Evolutionary conservation across 2,113 vertebrate genomes (phyloP).

Genomic region (Callionymus lyra): DNA sequence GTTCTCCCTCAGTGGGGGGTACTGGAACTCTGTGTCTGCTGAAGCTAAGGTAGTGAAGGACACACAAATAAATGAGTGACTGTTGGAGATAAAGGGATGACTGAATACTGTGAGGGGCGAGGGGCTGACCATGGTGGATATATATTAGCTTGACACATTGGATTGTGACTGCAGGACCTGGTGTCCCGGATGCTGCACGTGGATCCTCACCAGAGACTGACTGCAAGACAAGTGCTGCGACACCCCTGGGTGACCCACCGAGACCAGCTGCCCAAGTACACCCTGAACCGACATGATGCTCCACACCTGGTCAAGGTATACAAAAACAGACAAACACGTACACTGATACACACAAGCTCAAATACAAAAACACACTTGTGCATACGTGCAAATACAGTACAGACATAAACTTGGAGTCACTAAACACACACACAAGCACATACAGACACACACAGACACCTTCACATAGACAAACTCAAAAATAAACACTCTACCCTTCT

Average conservation of each 20-base stretch:
- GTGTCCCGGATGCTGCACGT: slow-evolving; percentile 94
- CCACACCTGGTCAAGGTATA: slow-evolving; percentile 85
- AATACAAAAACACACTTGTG: too few relatives aligned
- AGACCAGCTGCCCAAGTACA: slow-evolving; percentile 82
- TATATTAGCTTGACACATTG: neutral
- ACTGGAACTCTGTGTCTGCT: slow-evolving; percentile 89
- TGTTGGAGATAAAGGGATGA: too few relatives aligned
- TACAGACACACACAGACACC: too few relatives aligned
- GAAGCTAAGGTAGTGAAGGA: slow-evolving; percentile 77
- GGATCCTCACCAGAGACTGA: slow-evolving; percentile 88
- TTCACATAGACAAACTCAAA: too few relatives aligned
- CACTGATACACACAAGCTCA: too few relatives aligned
- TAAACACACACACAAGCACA: too few relatives aligned
- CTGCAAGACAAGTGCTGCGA: slow-evolving; percentile 86
- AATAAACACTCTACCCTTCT: slow-evolving; percentile 4
- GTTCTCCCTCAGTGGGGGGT: slow-evolving; percentile 87
- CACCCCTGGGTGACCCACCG: slow-evolving; percentile 90
- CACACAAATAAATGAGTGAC: too few relatives aligned
- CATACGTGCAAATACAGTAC: too few relatives aligned
- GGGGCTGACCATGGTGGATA: too few relatives aligned
- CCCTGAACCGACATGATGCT: slow-evolving; percentile 81
- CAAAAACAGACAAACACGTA: too few relatives aligned
- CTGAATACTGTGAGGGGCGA: too few relatives aligned
- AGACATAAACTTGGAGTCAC: too few relatives aligned
- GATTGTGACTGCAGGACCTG: slow-evolving; percentile 71